Evolutionary conservation across 2,888 invertebrate species (phyloP).

Genomic region (Caenorhabditis sp.): DNA sequence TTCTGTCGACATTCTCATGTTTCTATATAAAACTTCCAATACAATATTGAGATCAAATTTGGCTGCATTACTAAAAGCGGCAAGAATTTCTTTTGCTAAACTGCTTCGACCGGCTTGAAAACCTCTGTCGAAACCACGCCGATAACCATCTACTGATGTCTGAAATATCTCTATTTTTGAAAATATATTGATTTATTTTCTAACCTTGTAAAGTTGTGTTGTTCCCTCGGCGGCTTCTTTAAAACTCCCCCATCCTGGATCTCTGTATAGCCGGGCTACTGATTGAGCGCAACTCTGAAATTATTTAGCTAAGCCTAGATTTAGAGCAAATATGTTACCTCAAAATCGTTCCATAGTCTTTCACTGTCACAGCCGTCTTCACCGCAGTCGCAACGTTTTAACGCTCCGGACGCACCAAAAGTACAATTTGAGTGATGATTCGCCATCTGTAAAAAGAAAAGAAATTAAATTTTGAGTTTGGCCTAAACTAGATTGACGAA

Average conservation of each 20-base stretch:
- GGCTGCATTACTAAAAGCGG: conserved; percentile 30
- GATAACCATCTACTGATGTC: conserved; percentile 53
- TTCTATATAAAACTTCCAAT: conserved; percentile 43
- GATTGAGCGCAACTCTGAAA: conserved; percentile 42
- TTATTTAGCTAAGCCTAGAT: background rate
- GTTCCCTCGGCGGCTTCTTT: conserved; percentile 64
- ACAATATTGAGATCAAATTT: conserved; percentile 43
- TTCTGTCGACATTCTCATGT: conserved; percentile 28
- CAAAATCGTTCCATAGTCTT: conserved; percentile 53
- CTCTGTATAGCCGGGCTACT: conserved; percentile 61
- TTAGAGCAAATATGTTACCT: conserved; percentile 23
- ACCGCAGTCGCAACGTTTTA: conserved; percentile 35
- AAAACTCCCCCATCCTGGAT: conserved; percentile 56
- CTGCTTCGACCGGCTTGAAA: conserved; percentile 55
- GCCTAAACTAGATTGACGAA: too few species aligned
- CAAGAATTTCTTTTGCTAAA: conserved; percentile 58
- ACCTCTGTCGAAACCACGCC: conserved; percentile 58
- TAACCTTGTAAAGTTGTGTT: conserved; percentile 65
- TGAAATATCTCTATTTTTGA: conserved; percentile 6
- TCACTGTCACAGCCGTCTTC: conserved; percentile 46
- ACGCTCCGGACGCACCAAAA: conserved; percentile 10
- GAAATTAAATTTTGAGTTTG: too few species aligned
- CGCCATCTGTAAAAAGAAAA: conserved; percentile 15
- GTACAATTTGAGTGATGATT: conserved; percentile 37
- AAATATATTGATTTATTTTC: conserved; percentile 2